A percentile compares a stretch with the other conserved stretches of the same genome.
Conservation (phyloP, 2,113 vertebrate species). For the Bettongia penicillata region DNA sequence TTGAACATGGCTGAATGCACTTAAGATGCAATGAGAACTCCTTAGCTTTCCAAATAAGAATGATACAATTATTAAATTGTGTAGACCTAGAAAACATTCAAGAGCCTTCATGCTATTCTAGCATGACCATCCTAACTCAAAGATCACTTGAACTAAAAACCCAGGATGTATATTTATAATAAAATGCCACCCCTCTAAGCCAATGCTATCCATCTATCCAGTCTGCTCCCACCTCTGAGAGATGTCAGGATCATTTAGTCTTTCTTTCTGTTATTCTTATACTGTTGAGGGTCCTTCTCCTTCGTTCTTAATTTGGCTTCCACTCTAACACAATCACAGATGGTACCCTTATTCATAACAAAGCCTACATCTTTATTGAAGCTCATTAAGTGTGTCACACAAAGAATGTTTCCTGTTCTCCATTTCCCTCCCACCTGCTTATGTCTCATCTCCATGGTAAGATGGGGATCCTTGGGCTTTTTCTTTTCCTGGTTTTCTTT, state of each 20-base stretch:
- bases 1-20: background rate
- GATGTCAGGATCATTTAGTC: conserved; percentile 61
- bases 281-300: conserved; percentile 66
- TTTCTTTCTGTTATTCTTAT: conserved; percentile 61
- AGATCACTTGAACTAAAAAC: conserved; percentile 62
- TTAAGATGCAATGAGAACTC: background rate
- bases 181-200: conserved; percentile 46
- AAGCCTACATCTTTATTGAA: conserved; percentile 79
- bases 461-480: conserved; percentile 84
- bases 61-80: conserved; percentile 71
- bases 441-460: conserved; percentile 95
- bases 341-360: conserved; percentile 79
- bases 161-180: conserved; percentile 65
- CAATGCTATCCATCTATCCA: conserved; percentile 61
- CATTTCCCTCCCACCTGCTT: conserved; percentile 86
- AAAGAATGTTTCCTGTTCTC: conserved; percentile 72
- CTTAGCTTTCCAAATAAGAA: conserved; percentile 72
- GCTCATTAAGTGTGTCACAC: conserved; percentile 81
- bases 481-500: conserved; percentile 84
- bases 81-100: conserved; percentile 67
- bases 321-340: conserved; percentile 78
- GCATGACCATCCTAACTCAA: conserved; percentile 66
- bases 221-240: background rate
- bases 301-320: conserved; percentile 79
- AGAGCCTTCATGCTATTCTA: conserved; percentile 74